Evolutionary conservation across 2,797 vertebrate species (phyloP).

Genomic region (Decapterus maruadsi): DNA sequence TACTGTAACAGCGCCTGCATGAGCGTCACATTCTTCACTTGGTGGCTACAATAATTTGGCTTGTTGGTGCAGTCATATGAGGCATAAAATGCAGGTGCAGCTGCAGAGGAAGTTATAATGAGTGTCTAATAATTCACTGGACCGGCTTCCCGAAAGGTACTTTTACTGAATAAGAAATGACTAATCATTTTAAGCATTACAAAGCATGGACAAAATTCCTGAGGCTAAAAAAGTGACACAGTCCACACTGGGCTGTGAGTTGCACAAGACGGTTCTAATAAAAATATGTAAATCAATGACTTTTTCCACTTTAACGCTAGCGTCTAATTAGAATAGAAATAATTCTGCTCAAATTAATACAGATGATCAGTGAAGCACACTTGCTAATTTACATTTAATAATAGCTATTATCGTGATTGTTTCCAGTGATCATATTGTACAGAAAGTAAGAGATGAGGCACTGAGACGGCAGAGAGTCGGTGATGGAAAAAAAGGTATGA

Average conservation of each 20-base stretch:
- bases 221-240: slow-evolving; percentile 30
- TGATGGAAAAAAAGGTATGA: not conserved
- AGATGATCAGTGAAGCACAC: slow-evolving; percentile 17
- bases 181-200: slow-evolving; percentile 42
- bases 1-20: slow-evolving; percentile 31
- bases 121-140: slow-evolving; percentile 51
- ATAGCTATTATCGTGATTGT: slow-evolving; percentile 30
- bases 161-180: slow-evolving; percentile 46
- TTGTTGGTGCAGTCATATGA: slow-evolving; percentile 40
- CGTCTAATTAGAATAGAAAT: slow-evolving; percentile 25
- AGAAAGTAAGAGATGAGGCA: not conserved
- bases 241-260: slow-evolving; percentile 4
- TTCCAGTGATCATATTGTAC: slow-evolving; percentile 33
- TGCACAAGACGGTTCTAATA: slow-evolving; percentile 11
- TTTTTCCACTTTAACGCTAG: slow-evolving; percentile 28
- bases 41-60: slow-evolving; percentile 24
- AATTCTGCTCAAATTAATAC: slow-evolving; percentile 24
- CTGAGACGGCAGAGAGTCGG: not conserved
- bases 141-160: slow-evolving; percentile 40
- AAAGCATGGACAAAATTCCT: slow-evolving; percentile 25
- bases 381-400: slow-evolving; percentile 39
- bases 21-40: slow-evolving; percentile 31
- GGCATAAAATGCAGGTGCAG: slow-evolving; percentile 46
- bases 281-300: slow-evolving; percentile 35
- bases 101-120: slow-evolving; percentile 40